Evolutionary conservation across 2,888 invertebrate species (phyloP).

Genomic region (Phyto melanocephala): DNA sequence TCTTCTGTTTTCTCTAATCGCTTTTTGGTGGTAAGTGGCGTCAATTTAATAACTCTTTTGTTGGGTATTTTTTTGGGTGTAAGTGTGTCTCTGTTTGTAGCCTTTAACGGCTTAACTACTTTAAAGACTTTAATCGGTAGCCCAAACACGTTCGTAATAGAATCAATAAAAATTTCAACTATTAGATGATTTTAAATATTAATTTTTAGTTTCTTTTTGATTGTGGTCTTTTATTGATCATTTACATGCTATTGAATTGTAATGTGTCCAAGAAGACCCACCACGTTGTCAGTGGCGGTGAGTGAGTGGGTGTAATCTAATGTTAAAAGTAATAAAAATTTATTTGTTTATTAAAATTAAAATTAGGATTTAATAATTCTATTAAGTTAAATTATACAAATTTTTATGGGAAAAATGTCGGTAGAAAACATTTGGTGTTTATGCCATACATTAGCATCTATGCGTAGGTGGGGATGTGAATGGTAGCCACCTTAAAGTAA

Average conservation of each 20-base stretch:
- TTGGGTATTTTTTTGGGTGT: too few relatives aligned
- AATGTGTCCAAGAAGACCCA: constrained; percentile 35
- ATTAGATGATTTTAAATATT: constrained; percentile 10
- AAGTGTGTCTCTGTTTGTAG: not conserved
- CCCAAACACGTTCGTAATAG: constrained; percentile 42
- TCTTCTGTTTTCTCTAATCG: not conserved
- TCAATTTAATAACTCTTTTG: constrained; percentile 51
- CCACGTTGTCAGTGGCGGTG: not conserved
- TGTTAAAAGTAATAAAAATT: constrained; percentile 15
- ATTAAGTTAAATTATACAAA: too few relatives aligned
- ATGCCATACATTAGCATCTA: too few relatives aligned
- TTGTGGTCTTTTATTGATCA: constrained; percentile 44
- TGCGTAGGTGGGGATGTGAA: too few relatives aligned
- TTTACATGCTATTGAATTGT: constrained; percentile 44
- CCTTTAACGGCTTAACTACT: not conserved
- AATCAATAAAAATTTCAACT: constrained; percentile 46
- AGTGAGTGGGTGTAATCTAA: not conserved
- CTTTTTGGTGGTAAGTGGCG: constrained; percentile 32
- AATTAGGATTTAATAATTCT: not conserved
- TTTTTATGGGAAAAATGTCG: not conserved
- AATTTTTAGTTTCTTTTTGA: not conserved
- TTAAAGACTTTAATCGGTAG: constrained; percentile 12
- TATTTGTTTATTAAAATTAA: too few relatives aligned
- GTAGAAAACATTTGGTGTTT: not conserved
- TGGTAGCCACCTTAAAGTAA: too few relatives aligned